Evolutionary conservation across 2,888 invertebrate species (phyloP), one percentile per base, ranked within the genome.

Genomic region (Drosophila parthenogenetica): DNA sequence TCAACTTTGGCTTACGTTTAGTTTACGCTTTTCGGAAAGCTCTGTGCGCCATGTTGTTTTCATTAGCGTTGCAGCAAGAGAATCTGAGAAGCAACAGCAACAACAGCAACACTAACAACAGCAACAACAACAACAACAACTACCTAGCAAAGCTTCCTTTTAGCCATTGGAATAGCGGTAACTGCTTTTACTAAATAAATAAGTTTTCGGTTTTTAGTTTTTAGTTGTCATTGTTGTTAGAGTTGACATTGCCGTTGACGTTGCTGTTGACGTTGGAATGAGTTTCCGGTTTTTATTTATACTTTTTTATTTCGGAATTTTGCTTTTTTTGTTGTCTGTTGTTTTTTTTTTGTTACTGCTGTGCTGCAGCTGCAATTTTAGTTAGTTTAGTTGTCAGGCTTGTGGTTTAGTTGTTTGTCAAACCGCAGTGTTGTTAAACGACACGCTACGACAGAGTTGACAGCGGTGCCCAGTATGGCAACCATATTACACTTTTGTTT

Each of bases 1-100:
- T 84, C 83, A 84, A 85, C 82, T 84, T 84, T 85, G 82, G 87
- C 82, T 84, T 87, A 84, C 83, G 87, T 84, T 85, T 74, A 82
- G 82, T 82, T 87, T 77, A 87, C 79, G 85, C 79, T 79, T 69
- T 72, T 72, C 45, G 58, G 65, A 71, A 73, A 75, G 66, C 73
- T 69, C 65, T 54, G 62, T 53, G 66, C 80, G 86, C 72, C 82
- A 85, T 87, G 82, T 79, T 84, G 87, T 87, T 84, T 84, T 84
- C 83, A 84, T 84, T 87, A 85, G 83, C 48, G 53, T 65, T 55
- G 63, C 73, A 63, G 69, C 57, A 67, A 49, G 58, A 39, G 53
- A 65, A 63, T 45, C 35, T 64, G 60, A n/a, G 55, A 35, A 55
- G 55, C 45, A 55, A 75, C 69, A 63, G 65, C 64, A 53, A 53